phyloP scores from a whole-genome alignment of 2,888 invertebrate genomes.

The Cloeon dipterum region DNA sequence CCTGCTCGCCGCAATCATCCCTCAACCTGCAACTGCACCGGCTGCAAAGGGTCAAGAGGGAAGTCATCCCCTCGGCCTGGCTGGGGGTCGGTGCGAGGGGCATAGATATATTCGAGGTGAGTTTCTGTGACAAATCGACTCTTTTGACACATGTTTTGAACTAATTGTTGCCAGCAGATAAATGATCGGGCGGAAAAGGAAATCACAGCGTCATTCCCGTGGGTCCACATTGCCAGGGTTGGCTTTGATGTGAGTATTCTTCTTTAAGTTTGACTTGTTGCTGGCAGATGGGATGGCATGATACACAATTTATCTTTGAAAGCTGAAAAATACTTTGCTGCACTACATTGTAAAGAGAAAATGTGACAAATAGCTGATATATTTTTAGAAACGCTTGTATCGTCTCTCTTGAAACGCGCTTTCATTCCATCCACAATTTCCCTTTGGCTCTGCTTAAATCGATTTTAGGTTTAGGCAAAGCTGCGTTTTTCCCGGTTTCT shows the following conservation, averaged over 20 bases:
- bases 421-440: too few species aligned
- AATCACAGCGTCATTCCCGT: slow-evolving; percentile 58
- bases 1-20: slow-evolving; percentile 15
- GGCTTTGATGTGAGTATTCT: slow-evolving; percentile 53
- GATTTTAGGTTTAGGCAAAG: too few species aligned
- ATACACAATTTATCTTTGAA: not conserved
- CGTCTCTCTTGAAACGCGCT: too few species aligned
- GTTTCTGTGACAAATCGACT: not conserved
- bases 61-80: slow-evolving; percentile 31
- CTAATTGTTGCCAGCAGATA: slow-evolving; percentile 10
- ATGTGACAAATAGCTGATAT: not conserved
- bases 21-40: slow-evolving; percentile 75
- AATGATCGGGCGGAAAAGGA: slow-evolving; percentile 18
- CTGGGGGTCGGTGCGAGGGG: slow-evolving; percentile 83
- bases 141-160: not conserved
- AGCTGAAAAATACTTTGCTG: not conserved
- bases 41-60: slow-evolving; percentile 43
- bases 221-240: slow-evolving; percentile 88
- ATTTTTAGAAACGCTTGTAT: not conserved
- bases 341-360: not conserved
- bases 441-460: too few species aligned
- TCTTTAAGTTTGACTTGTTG: not conserved
- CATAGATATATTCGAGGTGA: slow-evolving; percentile 57
- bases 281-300: not conserved
- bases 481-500: too few species aligned